phyloP scores from a whole-genome alignment of 2,888 invertebrate genomes.

The Plagiodera versicolora region DNA sequence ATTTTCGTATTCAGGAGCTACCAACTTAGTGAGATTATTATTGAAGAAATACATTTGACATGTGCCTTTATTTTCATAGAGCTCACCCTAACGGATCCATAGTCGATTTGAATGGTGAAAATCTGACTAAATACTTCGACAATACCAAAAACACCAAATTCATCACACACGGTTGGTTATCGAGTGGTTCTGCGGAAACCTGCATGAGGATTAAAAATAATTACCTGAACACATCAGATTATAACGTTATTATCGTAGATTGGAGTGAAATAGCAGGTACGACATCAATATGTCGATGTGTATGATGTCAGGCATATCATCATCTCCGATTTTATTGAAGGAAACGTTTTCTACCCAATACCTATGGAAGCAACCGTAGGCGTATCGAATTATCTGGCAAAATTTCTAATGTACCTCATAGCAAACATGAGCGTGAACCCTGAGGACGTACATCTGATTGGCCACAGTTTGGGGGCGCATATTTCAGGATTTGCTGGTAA shows the following conservation, averaged over 20 bases:
- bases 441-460: conserved; percentile 58
- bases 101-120: conserved; percentile 2
- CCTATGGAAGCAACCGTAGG: conserved; percentile 52
- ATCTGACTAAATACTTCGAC: conserved; percentile 48
- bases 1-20: no score
- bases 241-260: conserved; percentile 55
- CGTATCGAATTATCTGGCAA: conserved; percentile 58
- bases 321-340: no score
- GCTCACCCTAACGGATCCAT: conserved; percentile 26
- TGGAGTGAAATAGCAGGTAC: conserved; percentile 39
- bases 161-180: conserved; percentile 61
- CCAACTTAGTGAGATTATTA: no score
- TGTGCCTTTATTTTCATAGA: no score
- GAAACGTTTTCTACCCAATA: conserved; percentile 44
- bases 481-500: conserved; percentile 55
- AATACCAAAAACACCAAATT: conserved; percentile 55
- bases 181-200: conserved; percentile 52
- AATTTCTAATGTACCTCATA: conserved; percentile 53
- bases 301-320: no score
- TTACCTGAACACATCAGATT: conserved; percentile 53
- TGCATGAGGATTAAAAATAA: conserved; percentile 55
- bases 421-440: conserved; percentile 46
- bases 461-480: conserved; percentile 64
- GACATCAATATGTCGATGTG: no score
- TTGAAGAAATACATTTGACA: no score